These are phyloP conservation scores for Spheniscus mendiculus DNA, from an alignment of 2,113 vertebrate genomes.

Conservation along the genomic window DNA sequence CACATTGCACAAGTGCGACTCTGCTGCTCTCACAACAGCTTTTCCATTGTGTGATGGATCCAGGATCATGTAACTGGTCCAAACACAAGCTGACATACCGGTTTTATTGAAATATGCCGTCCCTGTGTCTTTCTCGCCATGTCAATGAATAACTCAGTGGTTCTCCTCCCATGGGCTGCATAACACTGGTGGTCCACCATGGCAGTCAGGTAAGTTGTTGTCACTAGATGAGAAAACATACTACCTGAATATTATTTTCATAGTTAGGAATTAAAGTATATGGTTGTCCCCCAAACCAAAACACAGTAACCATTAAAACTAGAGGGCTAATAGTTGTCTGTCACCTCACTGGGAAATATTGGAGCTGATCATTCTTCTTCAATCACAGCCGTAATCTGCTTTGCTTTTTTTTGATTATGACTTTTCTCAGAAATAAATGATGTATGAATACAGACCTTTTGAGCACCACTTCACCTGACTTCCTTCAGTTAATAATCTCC, in stretches of 20 bases:
- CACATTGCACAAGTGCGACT: background rate
- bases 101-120: background rate
- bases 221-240: background rate
- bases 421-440: background rate
- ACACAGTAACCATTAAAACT: background rate
- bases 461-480: background rate
- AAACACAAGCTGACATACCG: background rate
- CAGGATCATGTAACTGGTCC: background rate
- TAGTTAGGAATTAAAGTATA: background rate
- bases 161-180: background rate
- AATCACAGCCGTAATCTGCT: background rate
- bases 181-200: too few species aligned
- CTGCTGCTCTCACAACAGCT: background rate
- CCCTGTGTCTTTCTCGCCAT: accelerated
- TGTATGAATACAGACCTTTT: background rate
- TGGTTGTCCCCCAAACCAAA: background rate
- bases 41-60: background rate
- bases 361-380: background rate
- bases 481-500: background rate
- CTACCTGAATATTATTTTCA: background rate
- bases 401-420: background rate
- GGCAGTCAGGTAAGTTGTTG: background rate
- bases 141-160: background rate
- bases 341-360: background rate
- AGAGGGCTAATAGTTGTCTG: background rate